Percentiles rank a stretch among this genome's conserved stretches.
phyloP scores from a whole-genome alignment of 2,113 vertebrate species.

The Nyctereutes procyonoides region DNA sequence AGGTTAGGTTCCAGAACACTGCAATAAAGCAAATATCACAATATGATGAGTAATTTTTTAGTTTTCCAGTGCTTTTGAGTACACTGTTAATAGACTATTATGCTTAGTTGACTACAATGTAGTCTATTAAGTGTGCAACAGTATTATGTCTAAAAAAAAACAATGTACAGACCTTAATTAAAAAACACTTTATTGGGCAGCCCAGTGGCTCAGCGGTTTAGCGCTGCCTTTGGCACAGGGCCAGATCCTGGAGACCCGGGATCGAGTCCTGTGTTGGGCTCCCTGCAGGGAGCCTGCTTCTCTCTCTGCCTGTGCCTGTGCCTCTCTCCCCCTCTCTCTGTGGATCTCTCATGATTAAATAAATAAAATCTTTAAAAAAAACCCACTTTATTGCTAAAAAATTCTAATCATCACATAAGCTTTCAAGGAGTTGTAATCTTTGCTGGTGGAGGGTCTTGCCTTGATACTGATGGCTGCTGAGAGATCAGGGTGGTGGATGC shows the following conservation, averaged over 20 bases:
- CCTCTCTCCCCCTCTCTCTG: too few relatives aligned
- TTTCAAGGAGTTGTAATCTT: neutral
- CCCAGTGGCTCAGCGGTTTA: too few relatives aligned
- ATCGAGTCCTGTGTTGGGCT: too few relatives aligned
- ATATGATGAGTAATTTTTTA: neutral
- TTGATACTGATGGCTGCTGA: neutral
- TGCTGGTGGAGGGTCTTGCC: neutral
- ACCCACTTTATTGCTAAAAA: neutral
- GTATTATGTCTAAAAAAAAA: neutral
- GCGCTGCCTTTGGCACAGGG: too few relatives aligned
- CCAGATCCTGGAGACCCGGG: too few relatives aligned
- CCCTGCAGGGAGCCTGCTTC: too few relatives aligned
- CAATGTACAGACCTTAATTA: neutral
- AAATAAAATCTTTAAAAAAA: too few relatives aligned
- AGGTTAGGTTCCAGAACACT: neutral
- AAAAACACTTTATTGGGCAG: neutral
- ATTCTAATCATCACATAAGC: neutral
- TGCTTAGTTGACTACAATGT: neutral
- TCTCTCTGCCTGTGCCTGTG: too few relatives aligned
- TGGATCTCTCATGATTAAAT: too few relatives aligned
- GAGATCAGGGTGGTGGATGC: neutral
- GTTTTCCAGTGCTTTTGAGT: neutral
- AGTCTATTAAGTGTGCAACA: neutral
- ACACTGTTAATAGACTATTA: neutral
- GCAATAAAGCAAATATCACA: neutral